A percentile compares a stretch with the other conserved stretches of the same genome.
Evolutionary conservation across 2,797 vertebrate genomes (phyloP).

Genomic region (Pseudochirops cupreus): DNA sequence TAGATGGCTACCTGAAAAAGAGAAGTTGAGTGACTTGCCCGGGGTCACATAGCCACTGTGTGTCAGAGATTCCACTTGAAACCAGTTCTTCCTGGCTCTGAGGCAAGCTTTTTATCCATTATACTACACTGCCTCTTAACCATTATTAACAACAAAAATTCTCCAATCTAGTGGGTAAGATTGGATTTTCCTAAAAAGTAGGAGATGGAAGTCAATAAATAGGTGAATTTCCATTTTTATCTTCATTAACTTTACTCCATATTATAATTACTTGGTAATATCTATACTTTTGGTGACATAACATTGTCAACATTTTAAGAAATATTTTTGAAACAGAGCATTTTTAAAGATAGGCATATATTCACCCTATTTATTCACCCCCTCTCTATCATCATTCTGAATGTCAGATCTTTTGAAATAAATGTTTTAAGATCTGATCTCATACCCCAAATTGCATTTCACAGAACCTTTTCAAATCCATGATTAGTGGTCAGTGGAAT

Average conservation of each 20-base stretch:
- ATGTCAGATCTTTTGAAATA: not conserved
- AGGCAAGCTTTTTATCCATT: not conserved
- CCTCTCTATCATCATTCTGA: not conserved
- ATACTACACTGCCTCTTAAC: not conserved
- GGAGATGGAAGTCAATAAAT: not conserved
- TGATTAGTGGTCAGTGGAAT: not conserved
- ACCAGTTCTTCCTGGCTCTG: not conserved
- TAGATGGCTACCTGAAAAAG: not conserved
- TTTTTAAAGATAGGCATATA: not conserved
- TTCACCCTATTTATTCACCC: not conserved
- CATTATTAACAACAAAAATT: not conserved
- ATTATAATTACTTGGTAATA: not conserved
- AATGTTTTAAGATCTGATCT: not conserved
- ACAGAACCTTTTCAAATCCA: not conserved
- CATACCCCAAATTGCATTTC: not conserved
- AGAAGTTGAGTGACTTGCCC: not conserved
- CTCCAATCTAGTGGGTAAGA: not conserved
- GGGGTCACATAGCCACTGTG: not conserved
- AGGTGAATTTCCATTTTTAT: not conserved
- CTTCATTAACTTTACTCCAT: not conserved
- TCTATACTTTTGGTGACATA: not conserved
- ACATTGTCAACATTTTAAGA: not conserved
- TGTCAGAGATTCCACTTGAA: not conserved
- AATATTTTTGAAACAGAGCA: not conserved
- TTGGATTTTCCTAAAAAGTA: not conserved